Evolutionary conservation across 35 echinoderm and acorn worm species (phyloP).

Genomic region (Anneissia japonica): DNA sequence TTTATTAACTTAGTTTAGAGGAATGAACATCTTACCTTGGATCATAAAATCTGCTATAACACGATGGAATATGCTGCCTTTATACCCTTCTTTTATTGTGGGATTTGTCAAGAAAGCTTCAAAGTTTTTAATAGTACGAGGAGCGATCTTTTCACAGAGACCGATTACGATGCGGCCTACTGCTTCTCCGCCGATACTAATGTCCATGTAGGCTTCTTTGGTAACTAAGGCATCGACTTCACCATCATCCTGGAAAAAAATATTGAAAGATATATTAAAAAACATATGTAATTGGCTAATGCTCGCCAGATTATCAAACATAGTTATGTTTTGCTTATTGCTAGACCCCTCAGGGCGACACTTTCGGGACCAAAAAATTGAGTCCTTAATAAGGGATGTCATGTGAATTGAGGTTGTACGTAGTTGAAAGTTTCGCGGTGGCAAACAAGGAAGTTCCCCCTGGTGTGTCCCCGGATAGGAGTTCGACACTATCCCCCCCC

Average conservation of each 20-base stretch:
- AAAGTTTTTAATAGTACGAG: constrained; percentile 72
- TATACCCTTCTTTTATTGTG: not conserved
- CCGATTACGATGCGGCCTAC: constrained; percentile 57
- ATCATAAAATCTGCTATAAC: not conserved
- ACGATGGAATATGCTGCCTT: not conserved
- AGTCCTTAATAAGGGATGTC: no score
- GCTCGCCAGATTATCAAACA: not conserved
- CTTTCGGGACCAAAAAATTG: no score
- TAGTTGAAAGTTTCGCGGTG: no score
- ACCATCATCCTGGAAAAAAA: constrained; percentile 3
- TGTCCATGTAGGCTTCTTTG: constrained; percentile 69
- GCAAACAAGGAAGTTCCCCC: no score
- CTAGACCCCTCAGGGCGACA: no score
- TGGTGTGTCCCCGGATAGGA: no score
- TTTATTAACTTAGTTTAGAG: no score
- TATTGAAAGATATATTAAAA: not conserved
- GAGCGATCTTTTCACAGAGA: constrained; percentile 60
- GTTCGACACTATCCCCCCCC: no score
- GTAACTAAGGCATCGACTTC: constrained; percentile 23
- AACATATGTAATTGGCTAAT: constrained; percentile 5
- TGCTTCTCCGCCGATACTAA: constrained; percentile 50
- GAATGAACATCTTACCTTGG: not conserved
- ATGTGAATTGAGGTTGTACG: no score
- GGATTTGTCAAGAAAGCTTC: not conserved
- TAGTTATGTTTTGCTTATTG: no score